phyloP scores from a whole-genome alignment of 2,888 invertebrate genomes.

The Cryptus armator region DNA sequence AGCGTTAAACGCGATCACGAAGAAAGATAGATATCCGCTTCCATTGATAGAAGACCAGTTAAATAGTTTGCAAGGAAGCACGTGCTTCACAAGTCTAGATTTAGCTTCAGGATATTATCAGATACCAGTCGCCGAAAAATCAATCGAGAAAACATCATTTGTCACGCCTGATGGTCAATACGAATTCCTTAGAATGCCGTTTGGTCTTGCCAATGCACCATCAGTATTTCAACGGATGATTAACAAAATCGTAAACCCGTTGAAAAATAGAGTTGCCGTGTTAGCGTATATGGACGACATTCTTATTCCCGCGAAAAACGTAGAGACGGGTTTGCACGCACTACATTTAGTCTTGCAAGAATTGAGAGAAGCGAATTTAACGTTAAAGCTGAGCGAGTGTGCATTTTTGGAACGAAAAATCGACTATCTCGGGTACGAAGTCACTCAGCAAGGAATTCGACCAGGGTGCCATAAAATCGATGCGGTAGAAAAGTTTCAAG shows the following conservation, averaged over 20 bases:
- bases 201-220: conserved; percentile 82
- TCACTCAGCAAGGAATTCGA: conserved; percentile 56
- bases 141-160: conserved; percentile 78
- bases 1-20: conserved; percentile 75
- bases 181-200: conserved; percentile 80
- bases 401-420: conserved; percentile 52
- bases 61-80: conserved; percentile 73
- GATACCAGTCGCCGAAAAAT: conserved; percentile 76
- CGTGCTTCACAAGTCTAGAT: conserved; percentile 76
- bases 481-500: conserved; percentile 60
- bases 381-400: conserved; percentile 61
- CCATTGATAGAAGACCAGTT: conserved; percentile 81
- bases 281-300: conserved; percentile 68
- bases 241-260: conserved; percentile 55
- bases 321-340: too few relatives aligned
- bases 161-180: conserved; percentile 80
- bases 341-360: too few relatives aligned
- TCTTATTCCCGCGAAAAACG: conserved; percentile 61
- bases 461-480: conserved; percentile 64
- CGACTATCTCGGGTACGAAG: conserved; percentile 66
- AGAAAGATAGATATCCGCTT: conserved; percentile 78
- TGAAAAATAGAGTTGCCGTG: not conserved
- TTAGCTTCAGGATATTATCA: conserved; percentile 72
- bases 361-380: not conserved
- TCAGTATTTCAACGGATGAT: conserved; percentile 80